Conservation (phyloP, 2,888 invertebrate species). For the Leptopilina myrica region DNA sequence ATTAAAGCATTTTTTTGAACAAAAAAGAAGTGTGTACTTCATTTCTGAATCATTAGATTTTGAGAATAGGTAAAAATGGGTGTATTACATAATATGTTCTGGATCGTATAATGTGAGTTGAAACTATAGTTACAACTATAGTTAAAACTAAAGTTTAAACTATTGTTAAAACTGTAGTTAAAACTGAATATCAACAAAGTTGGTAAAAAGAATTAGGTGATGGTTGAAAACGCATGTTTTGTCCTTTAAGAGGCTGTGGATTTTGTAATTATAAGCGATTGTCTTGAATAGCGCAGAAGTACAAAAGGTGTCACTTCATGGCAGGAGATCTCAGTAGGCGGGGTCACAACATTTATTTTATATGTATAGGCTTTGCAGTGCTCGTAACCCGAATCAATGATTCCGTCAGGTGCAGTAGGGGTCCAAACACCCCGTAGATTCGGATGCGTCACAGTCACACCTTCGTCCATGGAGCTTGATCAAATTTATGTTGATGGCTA, state of each 20-base stretch:
- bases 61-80: too few species aligned
- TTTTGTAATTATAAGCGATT: conserved; percentile 22
- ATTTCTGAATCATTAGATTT: conserved; percentile 5
- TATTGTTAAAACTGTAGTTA: too few species aligned
- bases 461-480: conserved; percentile 10
- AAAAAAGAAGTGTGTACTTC: background rate
- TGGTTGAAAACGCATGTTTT: too few species aligned
- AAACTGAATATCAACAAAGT: too few species aligned
- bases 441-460: conserved; percentile 39
- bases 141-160: too few species aligned
- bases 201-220: too few species aligned
- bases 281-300: conserved; percentile 13
- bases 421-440: conserved; percentile 44
- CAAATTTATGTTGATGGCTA: conserved; percentile 6
- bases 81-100: too few species aligned
- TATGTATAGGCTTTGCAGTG: conserved; percentile 13
- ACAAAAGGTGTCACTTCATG: conserved; percentile 49
- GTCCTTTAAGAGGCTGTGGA: too few species aligned
- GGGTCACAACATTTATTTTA: conserved; percentile 26
- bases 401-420: conserved; percentile 36
- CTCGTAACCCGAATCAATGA: conserved; percentile 46
- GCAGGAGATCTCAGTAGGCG: conserved; percentile 54
- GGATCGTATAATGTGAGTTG: too few species aligned
- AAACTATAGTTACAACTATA: too few species aligned
- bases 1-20: too few species aligned